Evolutionary conservation across 2,888 invertebrate genomes (phyloP).

Genomic region (Rhopalosiphum nymphaeae): DNA sequence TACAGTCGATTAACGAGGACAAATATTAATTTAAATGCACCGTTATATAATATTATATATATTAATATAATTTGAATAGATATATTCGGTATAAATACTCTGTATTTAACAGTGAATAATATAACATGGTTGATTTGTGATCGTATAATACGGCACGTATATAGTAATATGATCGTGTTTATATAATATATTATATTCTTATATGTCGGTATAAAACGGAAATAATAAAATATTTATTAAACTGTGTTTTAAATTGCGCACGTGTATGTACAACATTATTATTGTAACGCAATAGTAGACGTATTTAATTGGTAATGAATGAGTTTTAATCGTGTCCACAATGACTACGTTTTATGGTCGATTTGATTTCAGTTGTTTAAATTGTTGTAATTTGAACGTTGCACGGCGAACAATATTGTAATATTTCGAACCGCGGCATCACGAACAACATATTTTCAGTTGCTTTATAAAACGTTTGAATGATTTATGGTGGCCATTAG

Average conservation of each 20-base stretch:
- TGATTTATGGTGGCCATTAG: slow-evolving; percentile 20
- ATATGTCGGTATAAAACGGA: neutral
- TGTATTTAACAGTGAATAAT: neutral
- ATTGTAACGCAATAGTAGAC: neutral
- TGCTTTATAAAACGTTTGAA: slow-evolving; percentile 34
- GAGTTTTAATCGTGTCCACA: slow-evolving; percentile 19
- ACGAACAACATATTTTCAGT: slow-evolving; percentile 12
- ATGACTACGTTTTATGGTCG: slow-evolving; percentile 8
- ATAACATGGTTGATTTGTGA: neutral
- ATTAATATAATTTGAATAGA: neutral
- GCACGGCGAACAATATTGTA: neutral
- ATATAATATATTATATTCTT: neutral
- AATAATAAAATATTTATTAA: neutral
- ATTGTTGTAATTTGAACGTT: neutral
- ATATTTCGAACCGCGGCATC: neutral
- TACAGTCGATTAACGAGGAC: neutral
- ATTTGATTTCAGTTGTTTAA: slow-evolving; percentile 13
- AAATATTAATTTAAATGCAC: neutral
- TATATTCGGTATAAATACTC: neutral
- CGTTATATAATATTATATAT: neutral
- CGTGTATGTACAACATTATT: neutral
- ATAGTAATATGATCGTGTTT: neutral
- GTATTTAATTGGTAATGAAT: neutral
- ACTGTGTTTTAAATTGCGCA: neutral
- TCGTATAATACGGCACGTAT: neutral